Base-by-base conservation (phyloP, 1,140 invertebrate species). In the Diabrotica undecimpunctata region DNA sequence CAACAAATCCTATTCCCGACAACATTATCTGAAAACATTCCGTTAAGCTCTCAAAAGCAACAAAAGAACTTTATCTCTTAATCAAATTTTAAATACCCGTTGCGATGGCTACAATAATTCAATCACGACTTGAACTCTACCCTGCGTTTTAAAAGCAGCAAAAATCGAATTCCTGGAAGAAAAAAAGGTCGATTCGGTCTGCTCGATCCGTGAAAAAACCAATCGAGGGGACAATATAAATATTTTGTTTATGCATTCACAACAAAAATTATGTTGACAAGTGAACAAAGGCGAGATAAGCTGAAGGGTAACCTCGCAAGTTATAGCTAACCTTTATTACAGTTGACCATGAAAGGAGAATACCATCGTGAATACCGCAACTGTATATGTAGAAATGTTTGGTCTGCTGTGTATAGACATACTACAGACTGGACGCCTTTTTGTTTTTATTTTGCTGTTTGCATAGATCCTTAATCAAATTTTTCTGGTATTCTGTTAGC, bases 231-330 rank as follows among this genome's bases (percentile, higher is more conserved):
- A 78, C 77, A 78, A 77, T 78, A 78, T 78, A 78, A 78, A 78
- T 78, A 78, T 78, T 78, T 78, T 78, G 77, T 77, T 77, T 77
- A 78, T 78, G 76, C 75, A 77, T 77, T 77, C 76, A 70, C 74
- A 67, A 70, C 73, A 75, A 77, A 77, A 78, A 77, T 78, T 78
- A 78, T 78, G 76, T 77, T 77, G 76, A 77, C 76, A 77, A 75
- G 77, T 71, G 76, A 78, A 77, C 77, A 78, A 78, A 78, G 75
- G 76, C 77, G 77, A 78, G 77, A 78, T 78, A 75, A 78, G 76
- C 77, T 70, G 70, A 69, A 66, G 71, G 66, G 70, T 73, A 74
- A 74, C 74, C 74, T 72, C 76, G 70, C 75, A 72, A 78, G 70
- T 77, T 78, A 77, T 78, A 73, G 77, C 75, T 72, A 75, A 77